A percentile compares a stretch with the other conserved stretches of the same genome.
These are phyloP conservation scores for Himalopsyche anomala DNA, from an alignment of 2,888 invertebrate species.

Conservation along the genomic window DNA sequence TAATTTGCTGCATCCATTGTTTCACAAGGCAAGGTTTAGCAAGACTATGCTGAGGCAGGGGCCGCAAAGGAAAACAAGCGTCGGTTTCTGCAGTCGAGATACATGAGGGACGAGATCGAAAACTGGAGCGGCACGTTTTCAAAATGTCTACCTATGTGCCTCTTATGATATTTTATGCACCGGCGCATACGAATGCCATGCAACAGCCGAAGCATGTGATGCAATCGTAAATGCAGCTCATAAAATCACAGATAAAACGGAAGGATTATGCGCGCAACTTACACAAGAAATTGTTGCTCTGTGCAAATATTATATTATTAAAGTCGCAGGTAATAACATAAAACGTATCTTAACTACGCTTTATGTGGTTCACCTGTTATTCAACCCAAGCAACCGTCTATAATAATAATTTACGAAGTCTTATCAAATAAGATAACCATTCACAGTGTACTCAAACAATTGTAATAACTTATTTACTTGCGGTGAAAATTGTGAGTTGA, in stretches of 20 bases:
- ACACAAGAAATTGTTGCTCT: slow-evolving; percentile 20
- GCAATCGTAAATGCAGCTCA: slow-evolving; percentile 55
- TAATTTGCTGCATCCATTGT: slow-evolving; percentile 14
- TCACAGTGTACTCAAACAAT: neutral
- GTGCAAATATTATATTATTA: slow-evolving; percentile 8
- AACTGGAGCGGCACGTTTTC: slow-evolving; percentile 63
- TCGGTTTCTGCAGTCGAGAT: slow-evolving; percentile 41
- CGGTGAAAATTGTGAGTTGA: too few species aligned
- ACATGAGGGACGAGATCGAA: slow-evolving; percentile 56
- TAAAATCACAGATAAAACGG: slow-evolving; percentile 49
- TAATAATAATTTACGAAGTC: neutral
- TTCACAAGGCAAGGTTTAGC: neutral
- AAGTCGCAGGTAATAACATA: neutral
- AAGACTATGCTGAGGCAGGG: slow-evolving; percentile 24
- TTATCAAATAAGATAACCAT: neutral
- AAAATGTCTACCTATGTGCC: slow-evolving; percentile 51
- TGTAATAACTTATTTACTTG: neutral
- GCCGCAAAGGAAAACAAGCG: slow-evolving; percentile 55
- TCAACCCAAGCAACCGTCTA: neutral
- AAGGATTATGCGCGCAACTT: slow-evolving; percentile 28
- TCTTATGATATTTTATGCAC: slow-evolving; percentile 54
- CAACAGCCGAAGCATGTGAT: slow-evolving; percentile 50
- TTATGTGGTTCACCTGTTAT: neutral
- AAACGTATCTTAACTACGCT: neutral
- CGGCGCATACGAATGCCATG: slow-evolving; percentile 35